Percentiles rank a stretch among this genome's conserved stretches.
Conservation (phyloP, 2,113 vertebrate genomes). For the Vombatus ursinus region DNA sequence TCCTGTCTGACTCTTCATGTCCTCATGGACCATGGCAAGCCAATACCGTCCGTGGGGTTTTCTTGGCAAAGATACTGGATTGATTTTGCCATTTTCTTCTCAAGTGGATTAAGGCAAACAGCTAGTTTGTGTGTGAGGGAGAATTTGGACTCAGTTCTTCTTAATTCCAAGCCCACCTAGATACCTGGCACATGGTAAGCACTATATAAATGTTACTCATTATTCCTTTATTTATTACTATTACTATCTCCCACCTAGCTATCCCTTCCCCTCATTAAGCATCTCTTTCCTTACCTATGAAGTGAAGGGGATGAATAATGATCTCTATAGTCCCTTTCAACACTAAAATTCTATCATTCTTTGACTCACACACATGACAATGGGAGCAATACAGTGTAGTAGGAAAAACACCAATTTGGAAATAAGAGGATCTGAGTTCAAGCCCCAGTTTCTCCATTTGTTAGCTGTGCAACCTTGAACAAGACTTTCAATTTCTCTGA, state of each 20-base stretch:
- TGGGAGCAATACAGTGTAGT: neutral
- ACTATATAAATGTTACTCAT: neutral
- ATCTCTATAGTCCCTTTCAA: neutral
- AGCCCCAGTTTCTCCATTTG: neutral
- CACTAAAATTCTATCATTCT: neutral
- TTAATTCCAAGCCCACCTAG: neutral
- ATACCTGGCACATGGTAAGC: neutral
- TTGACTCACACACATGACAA: neutral
- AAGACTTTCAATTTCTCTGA: neutral
- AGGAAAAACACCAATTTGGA: neutral
- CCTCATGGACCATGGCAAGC: neutral
- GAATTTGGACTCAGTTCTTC: neutral
- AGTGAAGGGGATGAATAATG: neutral
- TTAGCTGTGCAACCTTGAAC: neutral
- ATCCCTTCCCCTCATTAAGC: neutral
- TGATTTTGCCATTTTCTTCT: neutral
- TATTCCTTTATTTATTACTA: neutral
- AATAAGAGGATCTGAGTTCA: slow-evolving; percentile 12
- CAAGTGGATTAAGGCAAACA: neutral
- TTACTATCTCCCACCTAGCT: neutral
- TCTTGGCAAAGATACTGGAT: neutral
- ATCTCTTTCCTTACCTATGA: neutral
- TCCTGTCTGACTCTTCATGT: neutral
- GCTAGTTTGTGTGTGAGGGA: neutral
- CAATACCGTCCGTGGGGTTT: neutral